Conservation (phyloP, 2,888 invertebrate species). For the Aphodius sticticus region DNA sequence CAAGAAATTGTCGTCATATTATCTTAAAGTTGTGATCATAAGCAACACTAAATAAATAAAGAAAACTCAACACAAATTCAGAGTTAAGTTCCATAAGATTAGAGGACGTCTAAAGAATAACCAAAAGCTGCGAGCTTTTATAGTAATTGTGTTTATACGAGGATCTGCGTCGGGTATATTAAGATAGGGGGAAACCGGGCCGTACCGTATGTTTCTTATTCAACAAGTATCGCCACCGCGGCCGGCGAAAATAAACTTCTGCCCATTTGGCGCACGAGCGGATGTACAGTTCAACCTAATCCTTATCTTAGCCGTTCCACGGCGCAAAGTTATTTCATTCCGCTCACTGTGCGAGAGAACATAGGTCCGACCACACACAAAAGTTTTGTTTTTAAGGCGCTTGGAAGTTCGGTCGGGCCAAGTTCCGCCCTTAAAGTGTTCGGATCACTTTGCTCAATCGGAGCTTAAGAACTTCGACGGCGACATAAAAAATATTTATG, state of each 20-base stretch:
- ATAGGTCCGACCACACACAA: neutral
- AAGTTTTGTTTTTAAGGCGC: conserved; percentile 4
- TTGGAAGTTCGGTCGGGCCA: neutral
- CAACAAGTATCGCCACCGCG: neutral
- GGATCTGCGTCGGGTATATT: neutral
- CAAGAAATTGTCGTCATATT: neutral
- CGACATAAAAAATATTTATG: neutral
- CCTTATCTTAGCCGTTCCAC: neutral
- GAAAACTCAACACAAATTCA: neutral
- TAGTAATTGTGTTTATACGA: conserved; percentile 4
- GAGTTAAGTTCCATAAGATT: neutral
- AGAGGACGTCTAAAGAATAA: neutral
- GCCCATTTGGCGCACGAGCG: conserved; percentile 4
- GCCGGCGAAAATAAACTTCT: neutral
- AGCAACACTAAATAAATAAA: neutral
- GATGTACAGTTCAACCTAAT: neutral
- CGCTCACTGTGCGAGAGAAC: neutral
- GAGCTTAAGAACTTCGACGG: conserved; percentile 4
- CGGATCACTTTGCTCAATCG: neutral
- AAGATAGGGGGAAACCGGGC: neutral
- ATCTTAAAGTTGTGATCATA: neutral
- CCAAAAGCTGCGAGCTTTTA: neutral
- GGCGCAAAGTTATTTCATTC: conserved; percentile 4
- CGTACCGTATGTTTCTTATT: neutral
- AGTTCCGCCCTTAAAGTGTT: neutral